These are phyloP conservation scores for Trichacis sp. DNA, from an alignment of 2,888 invertebrate species.

Conservation along the genomic window DNA sequence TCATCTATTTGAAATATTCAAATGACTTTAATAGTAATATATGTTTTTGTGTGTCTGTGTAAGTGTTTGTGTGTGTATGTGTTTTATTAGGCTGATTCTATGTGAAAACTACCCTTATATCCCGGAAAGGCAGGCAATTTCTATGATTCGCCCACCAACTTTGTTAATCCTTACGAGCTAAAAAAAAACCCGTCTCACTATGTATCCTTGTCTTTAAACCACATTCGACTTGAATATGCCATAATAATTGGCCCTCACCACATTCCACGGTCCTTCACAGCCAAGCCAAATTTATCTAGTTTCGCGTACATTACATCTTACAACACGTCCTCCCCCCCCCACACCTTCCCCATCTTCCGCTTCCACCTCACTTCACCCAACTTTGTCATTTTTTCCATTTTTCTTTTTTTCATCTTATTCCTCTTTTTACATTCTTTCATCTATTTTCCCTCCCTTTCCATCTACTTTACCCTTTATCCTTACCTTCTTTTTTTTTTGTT, in stretches of 20 bases:
- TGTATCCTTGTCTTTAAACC: constrained; percentile 23
- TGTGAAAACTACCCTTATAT: constrained; percentile 66
- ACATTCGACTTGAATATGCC: constrained; percentile 22
- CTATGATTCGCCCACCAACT: constrained; percentile 31
- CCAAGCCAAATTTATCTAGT: constrained; percentile 51
- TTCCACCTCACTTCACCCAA: no score
- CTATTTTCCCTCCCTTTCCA: no score
- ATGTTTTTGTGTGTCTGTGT: no score
- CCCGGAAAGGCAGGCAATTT: constrained; percentile 57
- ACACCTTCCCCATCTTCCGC: no score
- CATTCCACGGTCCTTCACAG: constrained; percentile 57
- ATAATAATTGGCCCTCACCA: constrained; percentile 22
- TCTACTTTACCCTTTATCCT: no score
- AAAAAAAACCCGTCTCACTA: constrained; percentile 36
- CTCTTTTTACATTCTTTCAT: no score
- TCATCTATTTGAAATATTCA: constrained; percentile 44
- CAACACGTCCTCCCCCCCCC: neutral
- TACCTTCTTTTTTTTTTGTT: no score
- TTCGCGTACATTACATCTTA: constrained; percentile 15
- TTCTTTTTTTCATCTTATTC: no score
- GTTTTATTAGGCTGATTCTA: constrained; percentile 60
- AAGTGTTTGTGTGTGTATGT: no score
- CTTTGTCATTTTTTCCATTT: no score
- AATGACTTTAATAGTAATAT: constrained; percentile 1
- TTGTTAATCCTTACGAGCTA: constrained; percentile 44